A percentile compares a stretch with the other conserved stretches of the same genome.
Conservation (phyloP, 2,888 invertebrate species). For the Patella pellucida region DNA sequence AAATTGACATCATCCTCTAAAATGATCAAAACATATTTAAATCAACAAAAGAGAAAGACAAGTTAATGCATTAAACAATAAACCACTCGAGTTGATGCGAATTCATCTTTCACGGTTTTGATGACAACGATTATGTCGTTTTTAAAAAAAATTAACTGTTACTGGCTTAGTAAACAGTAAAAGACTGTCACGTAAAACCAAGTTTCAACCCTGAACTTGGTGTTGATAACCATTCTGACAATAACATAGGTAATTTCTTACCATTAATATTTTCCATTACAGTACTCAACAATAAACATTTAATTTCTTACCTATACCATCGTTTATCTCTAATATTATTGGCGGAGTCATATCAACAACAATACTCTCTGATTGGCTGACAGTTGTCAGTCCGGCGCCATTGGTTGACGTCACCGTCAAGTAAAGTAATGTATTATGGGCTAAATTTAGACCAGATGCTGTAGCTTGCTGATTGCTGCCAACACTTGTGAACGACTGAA, state of each 20-base stretch:
- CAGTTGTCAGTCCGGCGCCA: slow-evolving; percentile 43
- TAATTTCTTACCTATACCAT: slow-evolving; percentile 38
- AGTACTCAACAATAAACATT: neutral
- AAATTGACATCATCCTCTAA: slow-evolving; percentile 36
- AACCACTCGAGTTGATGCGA: neutral
- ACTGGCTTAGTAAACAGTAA: neutral
- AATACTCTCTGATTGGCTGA: slow-evolving; percentile 40
- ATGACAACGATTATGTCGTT: too few species aligned
- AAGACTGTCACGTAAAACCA: too few species aligned
- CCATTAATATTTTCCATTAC: neutral
- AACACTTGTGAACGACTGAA: slow-evolving; percentile 40
- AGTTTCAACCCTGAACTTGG: neutral
- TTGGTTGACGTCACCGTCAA: slow-evolving; percentile 53
- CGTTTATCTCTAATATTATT: slow-evolving; percentile 37
- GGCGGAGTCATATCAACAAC: slow-evolving; percentile 50
- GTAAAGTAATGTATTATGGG: slow-evolving; percentile 43
- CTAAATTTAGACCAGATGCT: slow-evolving; percentile 38
- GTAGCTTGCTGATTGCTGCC: slow-evolving; percentile 43
- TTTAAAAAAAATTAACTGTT: too few species aligned
- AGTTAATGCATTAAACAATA: too few species aligned
- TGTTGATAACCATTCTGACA: too few species aligned
- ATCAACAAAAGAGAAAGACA: too few species aligned
- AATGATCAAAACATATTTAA: neutral
- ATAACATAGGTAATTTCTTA: too few species aligned
- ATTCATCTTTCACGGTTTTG: too few species aligned